These are phyloP conservation scores for Bactericera cockerelli DNA, from an alignment of 1,140 invertebrate species.

Conservation along the genomic window DNA sequence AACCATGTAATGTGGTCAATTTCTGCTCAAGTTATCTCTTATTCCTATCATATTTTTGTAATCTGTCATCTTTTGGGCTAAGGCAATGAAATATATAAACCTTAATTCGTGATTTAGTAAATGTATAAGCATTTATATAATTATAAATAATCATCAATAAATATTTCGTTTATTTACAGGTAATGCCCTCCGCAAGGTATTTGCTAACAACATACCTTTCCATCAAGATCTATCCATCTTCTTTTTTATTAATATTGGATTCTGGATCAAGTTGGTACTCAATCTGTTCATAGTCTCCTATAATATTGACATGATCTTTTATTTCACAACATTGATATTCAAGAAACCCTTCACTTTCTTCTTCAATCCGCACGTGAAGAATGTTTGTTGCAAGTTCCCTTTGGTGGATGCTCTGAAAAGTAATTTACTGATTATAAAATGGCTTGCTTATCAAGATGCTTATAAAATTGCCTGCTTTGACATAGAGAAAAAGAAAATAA, in stretches of 20 bases:
- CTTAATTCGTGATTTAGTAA: too few species aligned
- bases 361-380: not conserved
- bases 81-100: too few species aligned
- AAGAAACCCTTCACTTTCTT: not conserved
- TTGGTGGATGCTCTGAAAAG: not conserved
- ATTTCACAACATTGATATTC: not conserved
- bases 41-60: too few species aligned
- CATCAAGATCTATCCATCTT: not conserved
- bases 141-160: too few species aligned
- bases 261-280: not conserved
- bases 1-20: too few species aligned
- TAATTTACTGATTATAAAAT: not conserved
- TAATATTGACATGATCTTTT: not conserved
- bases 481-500: not conserved
- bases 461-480: not conserved
- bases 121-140: too few species aligned
- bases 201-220: not conserved
- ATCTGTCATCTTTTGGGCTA: too few species aligned
- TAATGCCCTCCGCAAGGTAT: not conserved
- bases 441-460: not conserved
- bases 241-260: not conserved
- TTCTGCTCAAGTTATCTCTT: too few species aligned
- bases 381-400: not conserved
- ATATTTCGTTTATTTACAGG: not conserved
- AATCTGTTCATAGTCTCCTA: not conserved